These are phyloP conservation scores for Drosophila saltans DNA, from an alignment of 1,140 invertebrate species.

Conservation along the genomic window DNA sequence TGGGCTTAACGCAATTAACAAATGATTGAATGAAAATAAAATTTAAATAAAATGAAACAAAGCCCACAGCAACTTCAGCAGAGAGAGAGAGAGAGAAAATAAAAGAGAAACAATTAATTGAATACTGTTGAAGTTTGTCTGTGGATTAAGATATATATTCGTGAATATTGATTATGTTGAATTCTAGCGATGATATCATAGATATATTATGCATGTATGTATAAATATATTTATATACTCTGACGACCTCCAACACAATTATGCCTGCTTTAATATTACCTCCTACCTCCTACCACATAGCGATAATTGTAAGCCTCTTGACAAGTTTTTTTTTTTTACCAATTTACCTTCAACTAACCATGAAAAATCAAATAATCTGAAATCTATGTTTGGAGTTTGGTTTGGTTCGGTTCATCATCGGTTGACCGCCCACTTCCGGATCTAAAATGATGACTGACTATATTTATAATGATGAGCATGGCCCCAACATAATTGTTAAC, in stretches of 20 bases:
- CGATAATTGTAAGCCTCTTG: conserved; percentile 14
- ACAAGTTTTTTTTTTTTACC: not conserved
- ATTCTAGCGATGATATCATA: conserved; percentile 7
- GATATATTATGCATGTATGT: not conserved
- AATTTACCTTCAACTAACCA: conserved; percentile 35
- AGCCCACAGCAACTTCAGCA: conserved; percentile 24
- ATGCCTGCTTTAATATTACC: not conserved
- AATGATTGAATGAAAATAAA: conserved; percentile 42
- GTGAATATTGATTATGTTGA: conserved; percentile 14
- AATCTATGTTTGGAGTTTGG: conserved; percentile 6
- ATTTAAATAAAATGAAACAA: conserved; percentile 28
- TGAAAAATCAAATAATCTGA: conserved; percentile 53
- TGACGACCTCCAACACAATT: not conserved
- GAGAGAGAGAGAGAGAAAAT: conserved; percentile 1
- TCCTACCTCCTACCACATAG: not conserved
- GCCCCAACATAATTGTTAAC: conserved; percentile 23
- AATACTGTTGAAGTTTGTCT: conserved; percentile 12
- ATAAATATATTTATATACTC: not conserved
- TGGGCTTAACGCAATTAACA: conserved; percentile 71
- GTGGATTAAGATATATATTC: conserved; percentile 3
- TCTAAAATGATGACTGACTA: conserved; percentile 4
- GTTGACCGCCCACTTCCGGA: conserved; percentile 8
- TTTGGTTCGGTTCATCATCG: conserved; percentile 1
- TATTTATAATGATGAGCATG: conserved; percentile 13
- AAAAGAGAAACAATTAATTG: conserved; percentile 21